Evolutionary conservation across 1,140 invertebrate species (phyloP).

Genomic region (Drosophila tristis): DNA sequence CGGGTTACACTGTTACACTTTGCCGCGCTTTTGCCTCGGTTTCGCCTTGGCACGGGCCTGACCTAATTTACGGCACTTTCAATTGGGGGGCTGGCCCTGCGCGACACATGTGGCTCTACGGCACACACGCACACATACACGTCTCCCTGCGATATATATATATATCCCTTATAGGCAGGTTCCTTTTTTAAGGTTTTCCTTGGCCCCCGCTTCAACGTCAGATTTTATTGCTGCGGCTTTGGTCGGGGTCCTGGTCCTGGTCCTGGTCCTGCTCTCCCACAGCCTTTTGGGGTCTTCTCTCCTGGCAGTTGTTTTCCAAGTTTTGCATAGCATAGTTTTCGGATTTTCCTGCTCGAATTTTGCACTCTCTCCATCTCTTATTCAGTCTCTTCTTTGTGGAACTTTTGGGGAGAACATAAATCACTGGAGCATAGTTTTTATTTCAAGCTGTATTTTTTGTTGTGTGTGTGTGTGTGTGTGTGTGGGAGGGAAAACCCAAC

Average conservation of each 20-base stretch:
- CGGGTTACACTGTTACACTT: slow-evolving; percentile 34
- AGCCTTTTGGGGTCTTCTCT: not conserved
- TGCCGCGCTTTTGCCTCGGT: slow-evolving; percentile 25
- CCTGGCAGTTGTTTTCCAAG: slow-evolving; percentile 65
- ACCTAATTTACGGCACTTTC: slow-evolving; percentile 80
- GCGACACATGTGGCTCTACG: slow-evolving; percentile 65
- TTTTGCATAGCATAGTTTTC: slow-evolving; percentile 71
- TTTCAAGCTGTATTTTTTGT: slow-evolving; percentile 42
- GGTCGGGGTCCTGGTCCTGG: not conserved
- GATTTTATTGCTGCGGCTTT: slow-evolving; percentile 71
- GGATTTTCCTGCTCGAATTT: slow-evolving; percentile 37
- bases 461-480: slow-evolving; percentile 31
- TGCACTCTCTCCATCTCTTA: slow-evolving; percentile 17
- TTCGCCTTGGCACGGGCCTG: slow-evolving; percentile 33
- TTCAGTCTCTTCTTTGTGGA: slow-evolving; percentile 30
- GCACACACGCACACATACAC: too few relatives aligned
- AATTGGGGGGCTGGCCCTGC: slow-evolving; percentile 41
- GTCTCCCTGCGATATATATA: too few relatives aligned
- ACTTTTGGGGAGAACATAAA: slow-evolving; percentile 64
- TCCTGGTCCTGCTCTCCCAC: too few relatives aligned
- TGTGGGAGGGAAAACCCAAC: slow-evolving; percentile 27
- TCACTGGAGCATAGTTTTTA: slow-evolving; percentile 62
- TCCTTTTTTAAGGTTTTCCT: slow-evolving; percentile 45
- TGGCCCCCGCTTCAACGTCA: slow-evolving; percentile 42
- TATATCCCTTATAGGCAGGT: slow-evolving; percentile 40